A percentile compares a stretch with the other conserved stretches of the same genome.
These are phyloP conservation scores for Colletes gigas DNA, from an alignment of 1,140 invertebrate genomes.

Conservation along the genomic window DNA sequence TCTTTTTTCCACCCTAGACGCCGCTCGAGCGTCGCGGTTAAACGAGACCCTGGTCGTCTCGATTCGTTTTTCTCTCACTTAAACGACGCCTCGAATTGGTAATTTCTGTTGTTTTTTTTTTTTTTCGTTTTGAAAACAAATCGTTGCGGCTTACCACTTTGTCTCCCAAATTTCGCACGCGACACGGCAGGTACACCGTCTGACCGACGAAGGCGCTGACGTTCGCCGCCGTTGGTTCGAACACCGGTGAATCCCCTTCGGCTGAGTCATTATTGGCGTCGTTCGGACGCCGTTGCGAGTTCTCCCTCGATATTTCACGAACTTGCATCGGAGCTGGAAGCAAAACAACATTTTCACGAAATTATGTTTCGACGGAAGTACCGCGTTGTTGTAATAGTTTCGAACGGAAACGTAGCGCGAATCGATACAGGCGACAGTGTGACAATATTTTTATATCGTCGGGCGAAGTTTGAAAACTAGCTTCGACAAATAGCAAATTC, in stretches of 20 bases:
- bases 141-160: constrained; percentile 83
- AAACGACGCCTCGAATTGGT: not conserved
- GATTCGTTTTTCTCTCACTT: not conserved
- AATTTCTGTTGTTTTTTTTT: not conserved
- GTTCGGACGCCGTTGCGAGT: constrained; percentile 55
- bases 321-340: constrained; percentile 68
- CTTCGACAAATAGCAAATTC: too few species aligned
- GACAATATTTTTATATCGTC: too few species aligned
- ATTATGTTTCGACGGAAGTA: not conserved
- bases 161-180: constrained; percentile 83
- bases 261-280: constrained; percentile 58
- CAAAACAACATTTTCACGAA: constrained; percentile 29
- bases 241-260: constrained; percentile 72
- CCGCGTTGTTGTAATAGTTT: too few species aligned
- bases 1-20: too few species aligned
- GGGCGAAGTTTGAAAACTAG: too few species aligned
- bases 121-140: constrained; percentile 6
- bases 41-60: not conserved
- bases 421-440: too few species aligned
- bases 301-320: constrained; percentile 63
- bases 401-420: too few species aligned
- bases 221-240: constrained; percentile 79
- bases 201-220: constrained; percentile 82
- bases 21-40: not conserved
- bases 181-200: constrained; percentile 84